phyloP scores from a whole-genome alignment of 2,113 vertebrate genomes.

The Verasper variegatus region DNA sequence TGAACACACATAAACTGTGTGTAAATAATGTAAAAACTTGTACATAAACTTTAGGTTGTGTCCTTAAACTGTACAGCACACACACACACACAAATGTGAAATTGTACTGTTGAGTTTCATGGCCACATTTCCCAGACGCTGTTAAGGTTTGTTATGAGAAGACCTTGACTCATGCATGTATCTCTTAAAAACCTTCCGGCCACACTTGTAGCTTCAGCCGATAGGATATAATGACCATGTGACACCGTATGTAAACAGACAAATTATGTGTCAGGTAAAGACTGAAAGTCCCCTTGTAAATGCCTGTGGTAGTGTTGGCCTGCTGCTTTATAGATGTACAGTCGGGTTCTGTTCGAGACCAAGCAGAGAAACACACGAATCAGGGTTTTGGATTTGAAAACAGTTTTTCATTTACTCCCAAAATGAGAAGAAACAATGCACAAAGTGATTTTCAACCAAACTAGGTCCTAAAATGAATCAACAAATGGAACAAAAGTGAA shows the following conservation, averaged over 20 bases:
- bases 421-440: background rate
- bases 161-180: background rate
- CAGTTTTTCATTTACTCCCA: background rate
- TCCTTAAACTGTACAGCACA: too few relatives aligned
- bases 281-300: background rate
- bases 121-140: conserved; percentile 15
- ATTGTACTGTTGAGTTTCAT: conserved; percentile 9
- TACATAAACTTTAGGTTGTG: too few relatives aligned
- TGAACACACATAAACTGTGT: too few relatives aligned
- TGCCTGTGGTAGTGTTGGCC: background rate
- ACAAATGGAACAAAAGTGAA: background rate
- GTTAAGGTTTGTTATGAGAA: conserved; percentile 9
- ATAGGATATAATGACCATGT: background rate
- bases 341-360: too few relatives aligned
- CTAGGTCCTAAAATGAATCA: background rate
- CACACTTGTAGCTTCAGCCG: background rate
- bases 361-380: background rate
- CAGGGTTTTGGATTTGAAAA: background rate
- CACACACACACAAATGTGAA: background rate
- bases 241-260: background rate
- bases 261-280: background rate
- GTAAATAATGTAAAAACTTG: too few relatives aligned
- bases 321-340: background rate
- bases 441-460: background rate
- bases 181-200: conserved; percentile 3